phyloP scores from a whole-genome alignment of 2,797 vertebrate species.

The Heliangelus exortis region DNA sequence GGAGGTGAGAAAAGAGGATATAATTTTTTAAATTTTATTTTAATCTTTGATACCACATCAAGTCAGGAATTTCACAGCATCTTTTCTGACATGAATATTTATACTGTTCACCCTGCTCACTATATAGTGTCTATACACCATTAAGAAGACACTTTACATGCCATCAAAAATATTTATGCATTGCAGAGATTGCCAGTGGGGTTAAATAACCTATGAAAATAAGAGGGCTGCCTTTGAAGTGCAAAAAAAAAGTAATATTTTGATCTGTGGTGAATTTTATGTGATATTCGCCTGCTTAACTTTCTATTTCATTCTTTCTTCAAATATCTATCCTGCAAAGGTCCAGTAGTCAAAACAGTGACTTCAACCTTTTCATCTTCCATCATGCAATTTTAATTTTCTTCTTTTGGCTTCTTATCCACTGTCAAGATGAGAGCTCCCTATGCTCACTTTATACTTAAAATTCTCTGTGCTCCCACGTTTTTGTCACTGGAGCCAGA shows the following conservation, averaged over 20 bases:
- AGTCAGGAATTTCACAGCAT: slow-evolving; percentile 51
- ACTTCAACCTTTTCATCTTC: slow-evolving; percentile 66
- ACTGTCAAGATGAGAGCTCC: slow-evolving; percentile 30
- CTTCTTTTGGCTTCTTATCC: slow-evolving; percentile 27
- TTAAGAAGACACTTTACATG: slow-evolving; percentile 67
- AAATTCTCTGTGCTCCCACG: neutral
- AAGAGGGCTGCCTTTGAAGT: slow-evolving; percentile 67
- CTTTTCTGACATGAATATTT: slow-evolving; percentile 78
- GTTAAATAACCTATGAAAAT: slow-evolving; percentile 76
- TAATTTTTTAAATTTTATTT: slow-evolving; percentile 43
- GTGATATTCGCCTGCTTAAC: slow-evolving; percentile 32
- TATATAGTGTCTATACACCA: slow-evolving; percentile 55
- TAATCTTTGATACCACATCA: slow-evolving; percentile 67
- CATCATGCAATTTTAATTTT: slow-evolving; percentile 66
- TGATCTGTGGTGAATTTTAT: slow-evolving; percentile 68
- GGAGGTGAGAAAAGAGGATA: neutral
- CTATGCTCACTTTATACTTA: slow-evolving; percentile 22
- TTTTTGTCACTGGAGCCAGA: slow-evolving; percentile 4
- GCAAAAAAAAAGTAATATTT: slow-evolving; percentile 64
- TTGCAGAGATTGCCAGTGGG: slow-evolving; percentile 65
- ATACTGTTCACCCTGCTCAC: slow-evolving; percentile 47
- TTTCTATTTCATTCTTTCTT: slow-evolving; percentile 52
- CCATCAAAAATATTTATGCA: slow-evolving; percentile 73
- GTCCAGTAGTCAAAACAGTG: slow-evolving; percentile 58
- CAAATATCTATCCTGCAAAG: slow-evolving; percentile 39